Base-by-base conservation (phyloP, 2,888 invertebrate genomes). In the Diloba caeruleocephala region DNA sequence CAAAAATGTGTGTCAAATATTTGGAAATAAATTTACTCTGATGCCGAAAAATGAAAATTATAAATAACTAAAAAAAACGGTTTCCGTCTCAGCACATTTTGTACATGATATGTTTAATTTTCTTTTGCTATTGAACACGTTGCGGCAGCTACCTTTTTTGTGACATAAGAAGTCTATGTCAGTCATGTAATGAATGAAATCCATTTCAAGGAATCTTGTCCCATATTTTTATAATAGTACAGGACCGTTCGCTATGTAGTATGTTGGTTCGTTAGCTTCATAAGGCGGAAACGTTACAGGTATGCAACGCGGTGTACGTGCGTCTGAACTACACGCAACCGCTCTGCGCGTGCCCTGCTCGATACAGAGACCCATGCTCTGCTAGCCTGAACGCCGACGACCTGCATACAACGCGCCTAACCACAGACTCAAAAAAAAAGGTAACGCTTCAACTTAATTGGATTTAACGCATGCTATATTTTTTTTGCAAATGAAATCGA, bases 291-390 rank as follows among this genome's bases (percentile, higher is more conserved):
- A 64, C 41, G 33, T 88, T 88, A 29, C 89, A 96, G 96, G 97
- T 97, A 70, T 98, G 98, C 92, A 98, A 98, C 87, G 98, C 98
- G 1, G 98, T 98, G 59, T 98, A 98, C 92, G 97, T 98, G 51
- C 94, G 98, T 54, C 92, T 98, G 66, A 98, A 98, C 93, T 98
- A 97, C 93, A 98, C 98, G 39, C 98, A 98, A 87, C 98, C 98
- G 3, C 93, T 98, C 58, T 98, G 98, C 90, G 98, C 98, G 59
- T 98, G 98, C 89, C 97, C 98, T 34, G 96, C 97, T 67, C 95
- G 97, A 76, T 97, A 98, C 92, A 94, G 97, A 74, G 97, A 98
- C 91, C 98, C 98, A 31, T 98, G 98, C 90, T 98, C 98, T 42
- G 98, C 98, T 37, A 97, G 97, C 73, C 94, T 97, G 72, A 97